Evolutionary conservation across 2,797 vertebrate genomes (phyloP), one percentile per base, ranked within the genome.

Genomic region (Meda fulgida): DNA sequence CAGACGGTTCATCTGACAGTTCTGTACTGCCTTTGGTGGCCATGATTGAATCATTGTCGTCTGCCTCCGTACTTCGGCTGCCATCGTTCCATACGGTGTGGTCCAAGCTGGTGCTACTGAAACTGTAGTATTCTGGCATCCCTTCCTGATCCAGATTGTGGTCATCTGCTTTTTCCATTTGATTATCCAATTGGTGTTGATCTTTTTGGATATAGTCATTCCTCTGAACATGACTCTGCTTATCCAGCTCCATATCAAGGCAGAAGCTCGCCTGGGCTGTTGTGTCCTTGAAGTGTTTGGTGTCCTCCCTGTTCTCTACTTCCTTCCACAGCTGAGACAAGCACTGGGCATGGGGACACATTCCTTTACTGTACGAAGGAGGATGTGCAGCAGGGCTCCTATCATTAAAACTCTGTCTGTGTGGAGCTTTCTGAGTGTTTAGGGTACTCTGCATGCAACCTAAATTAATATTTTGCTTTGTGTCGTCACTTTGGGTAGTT

Each of bases 231-330:
- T 23, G 77, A 31, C 71, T 7, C 9, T 53, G 83, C 36, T 80
- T 66, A 78, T 91, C 81, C 18, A 91, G 88, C 70, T 91, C 89
- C 73, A 66, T 1, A 13, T 93, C 92, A 73, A 92, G 81, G 58
- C 85, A 92, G 43, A 87, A 67, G 72, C 77, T 91, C 0, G 85
- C 83, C 80, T 89, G 75, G 5, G 51, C 43, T 0, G 53, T 58
- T 21, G 75, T 58, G 23, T 90, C 89, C 26, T 65, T 72, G 67
- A 60, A 83, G 13, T 78, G 1, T 29, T 14, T 21, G 76, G 53
- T 29, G 16, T 69, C 69, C 7, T 78, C 31, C n/a, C 51, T 58
- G 7, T 18, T 81, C 53, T 65, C 34, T 1, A 16, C 14, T n/a
- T 87, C 87, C 43, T 88, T 14, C 58, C 69, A 87, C 71, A 90